Evolutionary conservation across 2,797 vertebrate genomes (phyloP).

Genomic region (Kryptolebias ocellatus): DNA sequence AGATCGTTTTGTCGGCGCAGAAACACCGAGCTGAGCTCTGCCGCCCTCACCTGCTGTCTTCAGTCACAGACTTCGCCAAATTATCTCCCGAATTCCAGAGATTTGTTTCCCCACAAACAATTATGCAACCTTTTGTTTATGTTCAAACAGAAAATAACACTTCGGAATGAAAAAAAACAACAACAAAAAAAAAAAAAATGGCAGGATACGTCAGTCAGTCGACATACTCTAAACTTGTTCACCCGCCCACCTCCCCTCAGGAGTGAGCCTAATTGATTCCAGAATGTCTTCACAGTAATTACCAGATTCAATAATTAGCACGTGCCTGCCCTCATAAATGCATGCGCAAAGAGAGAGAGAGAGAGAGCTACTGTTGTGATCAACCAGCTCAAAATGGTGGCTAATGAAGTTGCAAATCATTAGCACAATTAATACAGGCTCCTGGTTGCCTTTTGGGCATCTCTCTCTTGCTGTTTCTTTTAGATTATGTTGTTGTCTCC

Average conservation of each 20-base stretch:
- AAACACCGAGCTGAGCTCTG: conserved; percentile 55
- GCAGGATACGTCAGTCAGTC: not conserved
- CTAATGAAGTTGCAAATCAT: conserved; percentile 83
- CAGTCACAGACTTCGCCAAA: conserved; percentile 31
- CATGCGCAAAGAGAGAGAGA: conserved; percentile 32
- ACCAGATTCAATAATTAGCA: conserved; percentile 73
- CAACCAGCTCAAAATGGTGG: conserved; percentile 72
- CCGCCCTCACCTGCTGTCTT: conserved; percentile 73
- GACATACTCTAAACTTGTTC: not conserved
- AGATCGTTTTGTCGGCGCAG: not conserved
- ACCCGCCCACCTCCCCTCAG: not conserved
- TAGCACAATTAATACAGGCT: conserved; percentile 77
- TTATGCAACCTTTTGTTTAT: conserved; percentile 10
- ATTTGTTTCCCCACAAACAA: not conserved
- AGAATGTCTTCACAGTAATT: conserved; percentile 65
- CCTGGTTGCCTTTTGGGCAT: conserved; percentile 65
- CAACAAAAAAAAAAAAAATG: too few relatives aligned
- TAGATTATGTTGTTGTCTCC: conserved; percentile 61
- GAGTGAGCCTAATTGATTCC: conserved; percentile 62
- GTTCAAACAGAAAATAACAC: conserved; percentile 2
- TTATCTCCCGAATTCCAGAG: not conserved
- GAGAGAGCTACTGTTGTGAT: conserved; percentile 55
- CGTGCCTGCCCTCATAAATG: conserved; percentile 24
- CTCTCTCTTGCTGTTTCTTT: conserved; percentile 13
- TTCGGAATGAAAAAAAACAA: conserved; percentile 2